Evolutionary conservation across 2,797 vertebrate genomes (phyloP).

Genomic region (Aselliscus stoliczkanus): DNA sequence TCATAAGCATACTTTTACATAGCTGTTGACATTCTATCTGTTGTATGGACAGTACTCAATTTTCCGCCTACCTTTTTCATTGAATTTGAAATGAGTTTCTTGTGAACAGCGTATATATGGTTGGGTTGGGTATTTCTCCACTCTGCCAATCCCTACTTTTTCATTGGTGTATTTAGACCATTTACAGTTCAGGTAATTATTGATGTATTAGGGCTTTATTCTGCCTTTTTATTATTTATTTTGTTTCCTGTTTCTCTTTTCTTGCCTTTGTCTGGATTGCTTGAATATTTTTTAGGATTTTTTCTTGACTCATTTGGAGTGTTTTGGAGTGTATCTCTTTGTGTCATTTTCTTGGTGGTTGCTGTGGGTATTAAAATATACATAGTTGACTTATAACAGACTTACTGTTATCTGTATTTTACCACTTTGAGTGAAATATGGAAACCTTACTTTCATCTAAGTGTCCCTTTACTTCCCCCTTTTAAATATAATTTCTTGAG

Average conservation of each 20-base stretch:
- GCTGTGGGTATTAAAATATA: not conserved
- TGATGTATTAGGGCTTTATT: not conserved
- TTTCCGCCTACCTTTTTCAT: not conserved
- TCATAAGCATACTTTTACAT: not conserved
- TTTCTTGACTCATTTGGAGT: not conserved
- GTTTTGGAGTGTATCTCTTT: not conserved
- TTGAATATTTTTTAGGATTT: not conserved
- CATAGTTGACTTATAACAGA: not conserved
- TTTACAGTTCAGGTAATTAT: not conserved
- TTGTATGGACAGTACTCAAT: not conserved
- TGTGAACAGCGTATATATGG: not conserved
- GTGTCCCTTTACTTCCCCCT: not conserved
- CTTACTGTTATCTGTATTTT: not conserved
- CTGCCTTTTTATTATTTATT: not conserved
- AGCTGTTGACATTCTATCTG: not conserved
- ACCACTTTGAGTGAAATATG: not conserved
- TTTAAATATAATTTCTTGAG: not conserved
- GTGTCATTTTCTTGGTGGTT: not conserved
- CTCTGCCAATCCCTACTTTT: not conserved
- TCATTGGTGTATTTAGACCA: not conserved
- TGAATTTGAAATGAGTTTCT: constrained; percentile 7
- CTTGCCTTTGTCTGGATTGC: not conserved
- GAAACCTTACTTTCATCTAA: not conserved
- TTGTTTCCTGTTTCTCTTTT: constrained; percentile 15
- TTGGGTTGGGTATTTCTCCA: not conserved